Percentiles rank a stretch among this genome's conserved stretches.
These are phyloP conservation scores for Heterotis niloticus DNA, from an alignment of 2,113 vertebrate genomes.

Conservation along the genomic window DNA sequence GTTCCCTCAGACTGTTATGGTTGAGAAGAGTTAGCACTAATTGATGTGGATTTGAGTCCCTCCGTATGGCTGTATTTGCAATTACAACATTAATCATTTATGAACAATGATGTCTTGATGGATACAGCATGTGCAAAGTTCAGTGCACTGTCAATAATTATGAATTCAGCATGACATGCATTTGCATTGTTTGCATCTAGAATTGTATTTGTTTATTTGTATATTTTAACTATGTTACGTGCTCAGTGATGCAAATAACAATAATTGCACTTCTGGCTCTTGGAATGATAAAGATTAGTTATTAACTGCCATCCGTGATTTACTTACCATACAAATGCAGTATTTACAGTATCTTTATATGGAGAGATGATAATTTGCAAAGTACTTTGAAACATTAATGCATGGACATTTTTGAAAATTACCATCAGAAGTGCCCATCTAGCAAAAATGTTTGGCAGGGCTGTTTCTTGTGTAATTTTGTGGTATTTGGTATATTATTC, in stretches of 20 bases:
- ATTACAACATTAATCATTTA: slow-evolving; percentile 24
- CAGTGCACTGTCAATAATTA: slow-evolving; percentile 2
- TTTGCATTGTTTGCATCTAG: slow-evolving; percentile 19
- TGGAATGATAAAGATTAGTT: slow-evolving; percentile 19
- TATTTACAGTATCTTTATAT: neutral
- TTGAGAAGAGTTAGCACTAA: slow-evolving; percentile 3
- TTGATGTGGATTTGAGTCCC: slow-evolving; percentile 20
- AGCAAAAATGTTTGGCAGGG: neutral
- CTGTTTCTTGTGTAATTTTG: neutral
- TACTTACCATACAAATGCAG: neutral
- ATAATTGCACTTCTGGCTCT: slow-evolving; percentile 13
- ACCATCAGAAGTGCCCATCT: too few species aligned
- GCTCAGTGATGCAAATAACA: slow-evolving; percentile 13
- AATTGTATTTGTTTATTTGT: slow-evolving; percentile 18
- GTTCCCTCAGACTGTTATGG: neutral
- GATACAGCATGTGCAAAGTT: slow-evolving; percentile 6
- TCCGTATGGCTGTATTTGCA: slow-evolving; percentile 12
- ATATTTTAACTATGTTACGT: slow-evolving; percentile 12
- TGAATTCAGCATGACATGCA: neutral
- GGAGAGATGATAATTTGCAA: slow-evolving; percentile 3
- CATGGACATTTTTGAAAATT: neutral
- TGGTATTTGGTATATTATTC: neutral
- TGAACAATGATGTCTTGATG: slow-evolving; percentile 22
- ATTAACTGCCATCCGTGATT: slow-evolving; percentile 16
- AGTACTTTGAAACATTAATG: neutral